Percentiles rank a stretch among this genome's conserved stretches.
Evolutionary conservation across 2,113 vertebrate genomes (phyloP).

Genomic region (Polypterus senegalus): DNA sequence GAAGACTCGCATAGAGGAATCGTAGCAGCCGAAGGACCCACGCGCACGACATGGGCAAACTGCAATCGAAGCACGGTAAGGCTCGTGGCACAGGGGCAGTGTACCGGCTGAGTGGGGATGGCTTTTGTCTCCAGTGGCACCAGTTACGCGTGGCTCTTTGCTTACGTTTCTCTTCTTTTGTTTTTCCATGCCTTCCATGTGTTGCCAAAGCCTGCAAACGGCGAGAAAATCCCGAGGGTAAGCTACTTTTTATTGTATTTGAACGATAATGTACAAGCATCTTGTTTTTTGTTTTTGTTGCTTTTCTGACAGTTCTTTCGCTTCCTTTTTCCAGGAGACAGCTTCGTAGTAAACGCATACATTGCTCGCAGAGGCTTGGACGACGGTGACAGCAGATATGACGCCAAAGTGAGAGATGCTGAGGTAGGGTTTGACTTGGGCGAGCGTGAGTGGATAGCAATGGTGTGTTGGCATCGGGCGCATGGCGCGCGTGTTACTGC

Average conservation of each 20-base stretch:
- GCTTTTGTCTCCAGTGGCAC: too few relatives aligned
- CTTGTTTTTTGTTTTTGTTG: not conserved
- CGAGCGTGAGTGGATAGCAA: too few relatives aligned
- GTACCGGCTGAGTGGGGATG: too few relatives aligned
- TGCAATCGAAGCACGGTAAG: slow-evolving; percentile 62
- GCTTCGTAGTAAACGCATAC: slow-evolving; percentile 58
- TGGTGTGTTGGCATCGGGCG: too few relatives aligned
- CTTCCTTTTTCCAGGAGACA: slow-evolving; percentile 41
- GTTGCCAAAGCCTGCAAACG: slow-evolving; percentile 45
- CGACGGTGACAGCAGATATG: slow-evolving; percentile 41
- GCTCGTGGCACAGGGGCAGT: too few relatives aligned
- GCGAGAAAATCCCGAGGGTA: slow-evolving; percentile 63
- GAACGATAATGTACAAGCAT: too few relatives aligned
- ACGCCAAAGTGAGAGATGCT: slow-evolving; percentile 38
- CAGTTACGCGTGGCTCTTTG: too few relatives aligned
- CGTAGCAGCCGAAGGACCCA: slow-evolving; percentile 18
- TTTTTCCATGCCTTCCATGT: slow-evolving; percentile 10
- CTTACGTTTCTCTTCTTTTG: not conserved
- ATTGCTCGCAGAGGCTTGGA: slow-evolving; percentile 48
- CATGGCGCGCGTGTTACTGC: too few relatives aligned
- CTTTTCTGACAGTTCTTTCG: not conserved
- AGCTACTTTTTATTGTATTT: slow-evolving; percentile 14
- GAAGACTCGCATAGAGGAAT: slow-evolving; percentile 29
- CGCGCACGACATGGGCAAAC: slow-evolving; percentile 43
- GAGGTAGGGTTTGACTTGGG: slow-evolving; percentile 34